Evolutionary conservation across 2,797 vertebrate genomes (phyloP).

Genomic region (Hephaestus fuliginosus): DNA sequence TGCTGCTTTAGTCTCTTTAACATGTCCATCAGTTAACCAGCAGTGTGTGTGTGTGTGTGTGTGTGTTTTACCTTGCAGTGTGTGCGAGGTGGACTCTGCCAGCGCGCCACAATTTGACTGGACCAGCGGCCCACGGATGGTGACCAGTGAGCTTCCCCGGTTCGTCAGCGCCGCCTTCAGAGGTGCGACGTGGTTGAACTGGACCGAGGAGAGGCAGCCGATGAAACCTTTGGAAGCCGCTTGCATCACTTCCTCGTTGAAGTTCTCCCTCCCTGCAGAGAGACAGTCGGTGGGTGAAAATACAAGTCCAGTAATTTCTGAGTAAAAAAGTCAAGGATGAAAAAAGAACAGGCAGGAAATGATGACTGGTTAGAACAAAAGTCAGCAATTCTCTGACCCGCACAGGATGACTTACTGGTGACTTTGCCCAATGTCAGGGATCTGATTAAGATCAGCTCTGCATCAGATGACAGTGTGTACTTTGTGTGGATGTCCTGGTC

Average conservation of each 20-base stretch:
- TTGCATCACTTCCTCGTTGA: conserved; percentile 87
- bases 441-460: conserved; percentile 89
- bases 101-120: conserved; percentile 90
- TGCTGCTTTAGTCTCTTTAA: background rate
- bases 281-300: background rate
- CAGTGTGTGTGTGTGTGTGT: background rate
- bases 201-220: conserved; percentile 95
- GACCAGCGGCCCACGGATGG: conserved; percentile 86
- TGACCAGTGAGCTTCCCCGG: conserved; percentile 87
- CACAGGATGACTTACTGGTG: conserved; percentile 86
- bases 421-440: conserved; percentile 94
- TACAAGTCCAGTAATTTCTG: background rate
- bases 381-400: background rate
- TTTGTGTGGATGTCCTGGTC: conserved; percentile 92
- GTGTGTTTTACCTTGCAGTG: conserved; percentile 88
- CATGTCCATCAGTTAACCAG: background rate
- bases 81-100: conserved; percentile 87
- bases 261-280: conserved; percentile 83
- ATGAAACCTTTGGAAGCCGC: conserved; percentile 91
- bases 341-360: background rate
- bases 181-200: conserved; percentile 93
- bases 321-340: background rate
- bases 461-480: conserved; percentile 92
- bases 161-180: conserved; percentile 95
- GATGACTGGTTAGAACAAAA: background rate